Evolutionary conservation across 1,140 invertebrate species (phyloP).

Genomic region (Cyclina sinensis): DNA sequence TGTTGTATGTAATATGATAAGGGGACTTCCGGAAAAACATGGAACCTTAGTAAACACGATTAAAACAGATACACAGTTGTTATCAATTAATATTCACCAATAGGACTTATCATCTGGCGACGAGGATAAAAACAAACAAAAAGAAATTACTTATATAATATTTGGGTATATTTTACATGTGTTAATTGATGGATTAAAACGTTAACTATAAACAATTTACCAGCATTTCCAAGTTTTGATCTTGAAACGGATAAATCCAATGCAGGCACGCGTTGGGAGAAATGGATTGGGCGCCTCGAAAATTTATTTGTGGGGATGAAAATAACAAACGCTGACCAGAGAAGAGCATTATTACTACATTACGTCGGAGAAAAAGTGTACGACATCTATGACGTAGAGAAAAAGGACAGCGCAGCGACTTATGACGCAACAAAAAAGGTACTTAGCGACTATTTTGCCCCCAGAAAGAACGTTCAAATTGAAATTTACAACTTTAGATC

Average conservation of each 20-base stretch:
- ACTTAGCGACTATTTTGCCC: neutral
- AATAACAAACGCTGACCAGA: conserved; percentile 39
- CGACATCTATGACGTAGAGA: neutral
- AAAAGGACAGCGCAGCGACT: neutral
- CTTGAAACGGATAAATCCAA: neutral
- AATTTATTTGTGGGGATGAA: conserved; percentile 58
- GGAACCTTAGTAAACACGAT: no score
- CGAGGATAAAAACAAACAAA: no score
- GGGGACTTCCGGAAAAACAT: no score
- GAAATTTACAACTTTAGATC: conserved; percentile 30
- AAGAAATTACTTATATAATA: no score
- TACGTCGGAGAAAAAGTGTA: conserved; percentile 52
- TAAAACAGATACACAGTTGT: no score
- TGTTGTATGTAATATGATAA: no score
- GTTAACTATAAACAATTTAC: neutral
- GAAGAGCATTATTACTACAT: conserved; percentile 62
- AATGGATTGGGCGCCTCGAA: conserved; percentile 54
- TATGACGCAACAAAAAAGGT: conserved; percentile 5
- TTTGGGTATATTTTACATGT: no score
- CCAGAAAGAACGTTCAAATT: neutral
- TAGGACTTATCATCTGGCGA: no score
- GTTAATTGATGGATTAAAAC: no score
- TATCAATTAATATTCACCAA: no score
- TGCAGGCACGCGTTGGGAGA: neutral
- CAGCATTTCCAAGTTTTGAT: conserved; percentile 31